phyloP scores from a whole-genome alignment of 2,888 invertebrate genomes.

The Callosobruchus maculatus region DNA sequence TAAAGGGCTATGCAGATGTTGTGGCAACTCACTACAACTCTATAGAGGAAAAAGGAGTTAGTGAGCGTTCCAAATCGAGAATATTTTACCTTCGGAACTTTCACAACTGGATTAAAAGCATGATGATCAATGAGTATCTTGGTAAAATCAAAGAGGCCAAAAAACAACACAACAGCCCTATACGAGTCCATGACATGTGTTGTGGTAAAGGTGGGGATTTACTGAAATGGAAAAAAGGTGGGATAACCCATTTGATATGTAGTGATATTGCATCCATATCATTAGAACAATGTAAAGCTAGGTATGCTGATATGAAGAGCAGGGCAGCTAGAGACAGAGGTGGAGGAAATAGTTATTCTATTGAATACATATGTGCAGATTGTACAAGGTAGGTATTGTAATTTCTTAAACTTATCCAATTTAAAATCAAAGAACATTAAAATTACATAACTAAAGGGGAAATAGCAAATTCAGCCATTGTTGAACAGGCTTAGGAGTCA shows the following conservation, averaged over 20 bases:
- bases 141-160: slow-evolving; percentile 62
- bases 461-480: too few relatives aligned
- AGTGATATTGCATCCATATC: slow-evolving; percentile 93
- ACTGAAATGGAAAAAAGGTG: slow-evolving; percentile 88
- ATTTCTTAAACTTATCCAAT: too few relatives aligned
- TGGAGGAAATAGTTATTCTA: slow-evolving; percentile 60
- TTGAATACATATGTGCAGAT: slow-evolving; percentile 90
- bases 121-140: slow-evolving; percentile 82
- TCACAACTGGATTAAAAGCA: slow-evolving; percentile 98
- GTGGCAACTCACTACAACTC: slow-evolving; percentile 95
- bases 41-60: slow-evolving; percentile 76
- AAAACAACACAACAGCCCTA: slow-evolving; percentile 61
- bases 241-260: slow-evolving; percentile 79
- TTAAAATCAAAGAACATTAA: too few relatives aligned
- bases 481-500: too few relatives aligned
- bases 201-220: slow-evolving; percentile 99
- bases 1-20: slow-evolving; percentile 53
- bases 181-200: slow-evolving; percentile 87
- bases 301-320: slow-evolving; percentile 70
- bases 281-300: slow-evolving; percentile 81
- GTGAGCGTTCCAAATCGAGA: slow-evolving; percentile 78
- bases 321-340: slow-evolving; percentile 34
- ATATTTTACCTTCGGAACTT: slow-evolving; percentile 95
- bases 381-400: slow-evolving; percentile 67
- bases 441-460: too few relatives aligned